Evolutionary conservation across 1,140 invertebrate genomes (phyloP).

Genomic region (Drosophila insularis): DNA sequence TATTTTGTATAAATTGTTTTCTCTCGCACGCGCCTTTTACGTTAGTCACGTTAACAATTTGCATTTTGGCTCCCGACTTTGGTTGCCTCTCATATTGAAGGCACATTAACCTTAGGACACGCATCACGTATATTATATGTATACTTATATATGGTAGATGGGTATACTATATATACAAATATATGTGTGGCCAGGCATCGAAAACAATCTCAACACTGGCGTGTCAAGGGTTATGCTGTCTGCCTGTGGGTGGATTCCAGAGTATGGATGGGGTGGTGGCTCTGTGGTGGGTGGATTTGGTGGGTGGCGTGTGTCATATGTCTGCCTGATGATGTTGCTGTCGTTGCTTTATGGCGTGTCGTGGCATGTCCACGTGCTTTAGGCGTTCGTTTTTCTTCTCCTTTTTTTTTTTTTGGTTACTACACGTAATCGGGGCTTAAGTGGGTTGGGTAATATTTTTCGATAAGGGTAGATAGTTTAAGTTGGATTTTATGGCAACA

Average conservation of each 20-base stretch:
- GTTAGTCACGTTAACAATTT: conserved; percentile 70
- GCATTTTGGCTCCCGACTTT: conserved; percentile 49
- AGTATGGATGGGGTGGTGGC: neutral
- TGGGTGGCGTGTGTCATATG: conserved; percentile 36
- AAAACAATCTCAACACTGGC: conserved; percentile 64
- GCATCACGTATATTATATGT: conserved; percentile 49
- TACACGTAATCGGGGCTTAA: conserved; percentile 61
- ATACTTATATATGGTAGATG: neutral
- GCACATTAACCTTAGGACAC: conserved; percentile 64
- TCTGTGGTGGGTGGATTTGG: neutral
- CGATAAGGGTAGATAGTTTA: neutral
- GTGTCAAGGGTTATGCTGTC: conserved; percentile 56
- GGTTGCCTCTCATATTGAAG: conserved; percentile 51
- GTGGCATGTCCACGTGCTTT: conserved; percentile 54
- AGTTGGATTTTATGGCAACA: conserved; percentile 6
- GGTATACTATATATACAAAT: conserved; percentile 9
- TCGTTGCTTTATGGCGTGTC: conserved; percentile 64
- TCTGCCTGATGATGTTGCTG: conserved; percentile 19
- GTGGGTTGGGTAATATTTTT: conserved; percentile 22
- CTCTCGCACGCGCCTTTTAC: conserved; percentile 39
- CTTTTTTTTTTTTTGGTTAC: conserved; percentile 16
- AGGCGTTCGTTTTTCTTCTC: conserved; percentile 16
- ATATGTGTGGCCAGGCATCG: conserved; percentile 30
- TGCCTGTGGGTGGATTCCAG: conserved; percentile 3
- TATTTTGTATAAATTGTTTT: conserved; percentile 44